Conservation (phyloP, 1,140 invertebrate genomes). For the Linepithema humile region DNA sequence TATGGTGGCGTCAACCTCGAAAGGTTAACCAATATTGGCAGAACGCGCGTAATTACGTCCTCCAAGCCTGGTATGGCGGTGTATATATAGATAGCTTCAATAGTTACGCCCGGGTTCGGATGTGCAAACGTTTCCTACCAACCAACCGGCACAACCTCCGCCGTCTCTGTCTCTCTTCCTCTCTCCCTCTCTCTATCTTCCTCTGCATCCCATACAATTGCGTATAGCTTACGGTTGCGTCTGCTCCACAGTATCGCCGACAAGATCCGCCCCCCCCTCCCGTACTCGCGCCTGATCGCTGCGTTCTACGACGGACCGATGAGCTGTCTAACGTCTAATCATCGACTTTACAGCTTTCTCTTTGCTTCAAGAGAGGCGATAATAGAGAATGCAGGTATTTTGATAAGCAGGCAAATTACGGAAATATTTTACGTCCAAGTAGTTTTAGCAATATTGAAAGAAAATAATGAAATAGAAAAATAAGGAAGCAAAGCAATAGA, state of each 20-base stretch:
- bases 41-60: conserved; percentile 83
- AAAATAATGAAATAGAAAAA: not conserved
- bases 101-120: conserved; percentile 74
- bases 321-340: conserved; percentile 22
- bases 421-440: too few relatives aligned
- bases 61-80: conserved; percentile 66
- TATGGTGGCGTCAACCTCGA: conserved; percentile 84
- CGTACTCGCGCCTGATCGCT: conserved; percentile 31
- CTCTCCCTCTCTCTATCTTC: not conserved
- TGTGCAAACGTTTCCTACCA: conserved; percentile 73
- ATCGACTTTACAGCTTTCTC: not conserved
- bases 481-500: too few relatives aligned
- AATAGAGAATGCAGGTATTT: not conserved
- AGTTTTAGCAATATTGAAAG: not conserved
- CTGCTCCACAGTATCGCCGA: conserved; percentile 30
- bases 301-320: conserved; percentile 23
- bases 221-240: conserved; percentile 38
- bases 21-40: conserved; percentile 85
- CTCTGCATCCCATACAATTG: conserved; percentile 10
- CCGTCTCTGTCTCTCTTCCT: not conserved
- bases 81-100: conserved; percentile 64
- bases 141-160: conserved; percentile 62
- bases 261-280: conserved; percentile 29
- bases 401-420: too few relatives aligned
- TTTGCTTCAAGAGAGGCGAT: not conserved